phyloP scores from a whole-genome alignment of 1,140 invertebrate species.

The Vollenhovia emeryi region DNA sequence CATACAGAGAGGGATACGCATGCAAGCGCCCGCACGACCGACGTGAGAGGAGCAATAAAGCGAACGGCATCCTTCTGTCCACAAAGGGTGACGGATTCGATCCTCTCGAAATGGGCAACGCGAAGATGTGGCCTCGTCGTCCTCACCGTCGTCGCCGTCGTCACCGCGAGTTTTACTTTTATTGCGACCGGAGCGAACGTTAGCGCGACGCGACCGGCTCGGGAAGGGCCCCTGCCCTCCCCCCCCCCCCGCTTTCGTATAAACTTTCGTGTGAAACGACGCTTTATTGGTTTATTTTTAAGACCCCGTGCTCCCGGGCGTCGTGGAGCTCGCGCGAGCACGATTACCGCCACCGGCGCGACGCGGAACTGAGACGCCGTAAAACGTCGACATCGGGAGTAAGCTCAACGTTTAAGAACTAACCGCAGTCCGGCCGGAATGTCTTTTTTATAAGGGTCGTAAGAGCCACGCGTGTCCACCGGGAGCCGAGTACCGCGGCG shows the following conservation, averaged over 20 bases:
- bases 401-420: constrained; percentile 61
- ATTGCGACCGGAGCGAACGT: constrained; percentile 52
- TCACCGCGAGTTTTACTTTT: constrained; percentile 62
- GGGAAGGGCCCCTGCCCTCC: too few relatives aligned
- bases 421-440: constrained; percentile 55
- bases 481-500: background rate
- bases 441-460: constrained; percentile 57
- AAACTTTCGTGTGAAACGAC: constrained; percentile 70
- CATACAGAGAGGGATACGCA: constrained; percentile 8
- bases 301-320: constrained; percentile 16
- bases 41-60: constrained; percentile 65
- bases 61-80: constrained; percentile 65
- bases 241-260: constrained; percentile 61
- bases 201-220: constrained; percentile 3
- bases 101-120: constrained; percentile 63
- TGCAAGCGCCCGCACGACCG: background rate
- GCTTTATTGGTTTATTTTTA: constrained; percentile 76
- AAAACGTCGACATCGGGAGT: constrained; percentile 53
- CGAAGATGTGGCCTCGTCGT: constrained; percentile 12
- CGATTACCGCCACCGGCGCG: constrained; percentile 16
- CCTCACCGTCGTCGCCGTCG: constrained; percentile 15
- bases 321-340: background rate
- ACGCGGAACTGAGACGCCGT: constrained; percentile 18
- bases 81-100: constrained; percentile 70
- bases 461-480: constrained; percentile 36